A percentile compares a stretch with the other conserved stretches of the same genome.
Conservation (phyloP, 2,113 vertebrate species). For the Ochotona princeps region DNA sequence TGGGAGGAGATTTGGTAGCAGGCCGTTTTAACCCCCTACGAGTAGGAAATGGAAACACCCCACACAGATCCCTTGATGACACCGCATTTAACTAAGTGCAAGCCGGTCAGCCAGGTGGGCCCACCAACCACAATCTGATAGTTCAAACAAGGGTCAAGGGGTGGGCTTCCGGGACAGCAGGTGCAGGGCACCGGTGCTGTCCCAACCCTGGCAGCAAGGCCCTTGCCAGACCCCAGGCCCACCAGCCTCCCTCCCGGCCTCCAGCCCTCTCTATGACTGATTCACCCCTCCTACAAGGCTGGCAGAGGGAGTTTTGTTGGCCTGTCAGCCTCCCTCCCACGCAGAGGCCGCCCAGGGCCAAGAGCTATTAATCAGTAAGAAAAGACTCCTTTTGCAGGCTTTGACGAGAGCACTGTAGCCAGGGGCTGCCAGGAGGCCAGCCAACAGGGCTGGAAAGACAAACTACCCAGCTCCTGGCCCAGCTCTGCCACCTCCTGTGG, state of each 20-base stretch:
- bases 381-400: no score
- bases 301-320: no score
- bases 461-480: not conserved
- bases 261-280: not conserved
- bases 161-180: not conserved
- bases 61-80: not conserved
- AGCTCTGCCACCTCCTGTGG: not conserved
- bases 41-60: no score
- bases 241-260: not conserved
- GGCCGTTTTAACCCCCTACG: no score
- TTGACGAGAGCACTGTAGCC: no score
- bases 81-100: not conserved
- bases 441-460: not conserved
- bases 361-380: no score
- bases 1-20: no score
- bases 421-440: not conserved
- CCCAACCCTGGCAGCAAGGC: not conserved
- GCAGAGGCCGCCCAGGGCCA: no score
- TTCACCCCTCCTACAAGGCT: not conserved
- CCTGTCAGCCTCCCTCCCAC: no score
- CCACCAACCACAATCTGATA: not conserved
- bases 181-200: accelerated
- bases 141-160: not conserved
- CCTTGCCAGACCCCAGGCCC: not conserved
- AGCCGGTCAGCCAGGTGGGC: not conserved